Base-by-base conservation (phyloP, 2,888 invertebrate species). In the Drosophila recens region DNA sequence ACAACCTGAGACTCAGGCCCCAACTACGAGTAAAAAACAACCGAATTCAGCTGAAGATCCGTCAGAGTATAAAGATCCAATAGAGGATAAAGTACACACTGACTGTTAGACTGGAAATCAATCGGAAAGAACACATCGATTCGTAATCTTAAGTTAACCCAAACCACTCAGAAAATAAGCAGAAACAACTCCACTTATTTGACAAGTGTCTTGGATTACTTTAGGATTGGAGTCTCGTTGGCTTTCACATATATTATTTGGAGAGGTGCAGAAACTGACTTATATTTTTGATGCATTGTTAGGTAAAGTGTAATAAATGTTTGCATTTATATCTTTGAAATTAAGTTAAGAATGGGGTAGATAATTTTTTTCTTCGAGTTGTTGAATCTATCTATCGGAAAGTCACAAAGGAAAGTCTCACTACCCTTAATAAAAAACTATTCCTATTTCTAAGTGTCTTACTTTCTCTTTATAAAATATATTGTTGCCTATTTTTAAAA, bases 141-240 rank as follows among this genome's bases (percentile, higher is more conserved):
- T 56, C 23, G 4, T 42, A 49, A 69, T 58, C 45, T n/a, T 13
- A 66, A 53, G 34, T 61, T 64, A 57, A 11, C 45, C 48, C 56
- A 58, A 70, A 62, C 46, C 34, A 58, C 51, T 64, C 33, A 62
- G 20, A 45, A 46, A 46, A 15, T 13, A 27, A 6, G 9, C 0
- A 2, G 8, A 20, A 17, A 10, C 10, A 15, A 23, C 8, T 8
- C 45, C 57, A 45, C 4, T 8, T 17, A 15, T 54, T 52, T 36
- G 4, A 11, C 36, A 34, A 69, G 33, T 54, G 57, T 43, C 67
- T 72, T 79, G 42, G 34, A 2, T 46, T 66, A 49, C 40, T 15
- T 72, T 75, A 34, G 11, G 59, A 52, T 51, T 49, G 11, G 52
- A 52, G 48, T 43, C 38, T 15, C 10, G 8, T 42, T 40, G 23